Base-by-base conservation (phyloP, 2,888 invertebrate genomes). In the Chelonus formosanus region DNA sequence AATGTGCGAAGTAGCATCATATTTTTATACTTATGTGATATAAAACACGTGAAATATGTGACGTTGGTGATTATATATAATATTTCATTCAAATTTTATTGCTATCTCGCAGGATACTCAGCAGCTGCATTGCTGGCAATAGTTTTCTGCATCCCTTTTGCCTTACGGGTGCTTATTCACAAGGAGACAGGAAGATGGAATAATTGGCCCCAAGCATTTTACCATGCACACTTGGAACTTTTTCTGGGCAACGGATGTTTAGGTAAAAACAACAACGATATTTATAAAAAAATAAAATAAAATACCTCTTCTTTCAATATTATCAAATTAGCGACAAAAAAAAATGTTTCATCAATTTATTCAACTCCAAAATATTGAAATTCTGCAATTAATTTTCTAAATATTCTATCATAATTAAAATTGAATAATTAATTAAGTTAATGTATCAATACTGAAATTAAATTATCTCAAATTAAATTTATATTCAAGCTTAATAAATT, bases 101-200 rank as follows among this genome's bases (percentile, higher is more conserved):
- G 54, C 55, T 48, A 62, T 63, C 48, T 63, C 86, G 5, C 86
- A 88, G 92, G 92, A 61, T 90, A 93, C 78, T 92, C 93, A n/a
- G 88, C 90, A 3, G 92, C 92, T 8, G 92, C 93, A 45, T 86
- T 93, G 61, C 85, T 92, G 77, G 90, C 91, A 10, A 91, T 92
- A 73, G 79, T 90, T 45, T 90, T 91, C 75, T 90, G 90, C 70
- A 88, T 92, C 65, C 89, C 91, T 50, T 90, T 91, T 80, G 87
- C 90, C 53, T 87, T 90, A 78, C 86, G 91, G 55, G 89, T 91
- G 71, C 84, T 90, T 57, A 86, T 89, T 60, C 90, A 90, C 81
- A 87, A 88, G 70, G 90, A 91, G 78, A 85, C 86, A 7, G 90
- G 90, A 7, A 87, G 88, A 69, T 91, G 90, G 90, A 87, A 85